A percentile compares a stretch with the other conserved stretches of the same genome.
phyloP scores from a whole-genome alignment of 2,113 vertebrate species.

The Anarhynchus alexandrinus region DNA sequence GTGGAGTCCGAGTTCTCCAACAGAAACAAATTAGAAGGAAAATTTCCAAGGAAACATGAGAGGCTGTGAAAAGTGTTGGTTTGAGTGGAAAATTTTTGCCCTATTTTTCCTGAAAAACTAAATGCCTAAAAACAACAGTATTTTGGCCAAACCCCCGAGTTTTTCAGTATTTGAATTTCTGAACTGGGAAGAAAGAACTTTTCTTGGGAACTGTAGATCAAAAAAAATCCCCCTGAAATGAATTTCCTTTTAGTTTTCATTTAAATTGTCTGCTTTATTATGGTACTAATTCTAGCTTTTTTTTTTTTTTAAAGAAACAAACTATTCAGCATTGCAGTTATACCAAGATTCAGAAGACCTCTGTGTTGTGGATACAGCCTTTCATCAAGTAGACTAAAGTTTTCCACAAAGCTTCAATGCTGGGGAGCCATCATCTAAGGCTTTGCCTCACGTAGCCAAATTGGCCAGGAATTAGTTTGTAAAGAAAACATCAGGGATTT shows the following conservation, averaged over 20 bases:
- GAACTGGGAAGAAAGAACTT: neutral
- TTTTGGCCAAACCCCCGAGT: neutral
- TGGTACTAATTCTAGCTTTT: neutral
- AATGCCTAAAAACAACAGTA: neutral
- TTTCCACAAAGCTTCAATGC: conserved; percentile 20
- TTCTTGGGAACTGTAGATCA: neutral
- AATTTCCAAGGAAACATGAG: conserved; percentile 43
- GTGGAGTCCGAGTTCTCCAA: neutral
- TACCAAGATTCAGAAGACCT: neutral
- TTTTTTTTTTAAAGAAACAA: neutral
- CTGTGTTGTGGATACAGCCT: conserved; percentile 22
- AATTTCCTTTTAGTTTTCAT: conserved; percentile 24
- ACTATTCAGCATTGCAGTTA: neutral
- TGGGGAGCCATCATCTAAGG: neutral
- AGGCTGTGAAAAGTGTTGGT: conserved; percentile 20
- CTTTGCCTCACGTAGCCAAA: neutral
- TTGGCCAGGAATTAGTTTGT: conserved; percentile 6
- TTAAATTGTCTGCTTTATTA: conserved; percentile 3
- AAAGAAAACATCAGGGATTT: conserved; percentile 6
- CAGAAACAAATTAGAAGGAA: conserved; percentile 39
- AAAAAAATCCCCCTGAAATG: neutral
- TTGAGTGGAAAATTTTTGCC: conserved; percentile 18
- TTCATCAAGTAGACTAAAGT: conserved; percentile 3
- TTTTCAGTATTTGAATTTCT: conserved; percentile 23
- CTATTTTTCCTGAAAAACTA: conserved; percentile 33